These are phyloP conservation scores for Euphydryas editha DNA, from an alignment of 2,888 invertebrate species.

Conservation along the genomic window DNA sequence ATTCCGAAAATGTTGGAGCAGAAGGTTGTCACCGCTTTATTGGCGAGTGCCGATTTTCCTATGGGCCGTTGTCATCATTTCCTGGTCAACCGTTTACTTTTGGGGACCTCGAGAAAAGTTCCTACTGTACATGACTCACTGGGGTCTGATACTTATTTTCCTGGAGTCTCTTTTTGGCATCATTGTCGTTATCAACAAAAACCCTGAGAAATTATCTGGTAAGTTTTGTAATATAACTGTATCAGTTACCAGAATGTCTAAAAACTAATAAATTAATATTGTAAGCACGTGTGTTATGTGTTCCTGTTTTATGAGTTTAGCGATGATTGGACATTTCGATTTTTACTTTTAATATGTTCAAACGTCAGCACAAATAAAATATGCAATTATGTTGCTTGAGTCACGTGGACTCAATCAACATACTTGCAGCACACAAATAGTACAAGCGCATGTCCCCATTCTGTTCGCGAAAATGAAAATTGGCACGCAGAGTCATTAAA, in stretches of 20 bases:
- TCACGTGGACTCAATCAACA: slow-evolving; percentile 21
- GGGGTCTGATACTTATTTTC: slow-evolving; percentile 75
- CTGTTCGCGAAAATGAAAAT: slow-evolving; percentile 31
- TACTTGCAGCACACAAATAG: slow-evolving; percentile 36
- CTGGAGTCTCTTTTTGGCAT: slow-evolving; percentile 69
- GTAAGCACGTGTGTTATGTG: too few species aligned
- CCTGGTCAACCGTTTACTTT: slow-evolving; percentile 65
- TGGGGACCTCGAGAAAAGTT: slow-evolving; percentile 75
- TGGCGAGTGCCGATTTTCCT: slow-evolving; percentile 73
- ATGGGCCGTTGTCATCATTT: slow-evolving; percentile 60
- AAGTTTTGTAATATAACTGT: too few species aligned
- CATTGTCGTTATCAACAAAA: slow-evolving; percentile 58
- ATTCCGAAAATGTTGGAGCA: slow-evolving; percentile 62
- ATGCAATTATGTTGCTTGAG: too few species aligned
- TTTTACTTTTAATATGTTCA: neutral
- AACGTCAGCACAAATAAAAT: neutral
- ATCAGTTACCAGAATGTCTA: too few species aligned
- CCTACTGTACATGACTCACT: slow-evolving; percentile 82
- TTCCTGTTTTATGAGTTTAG: neutral
- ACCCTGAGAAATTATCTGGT: slow-evolving; percentile 57
- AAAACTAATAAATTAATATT: too few species aligned
- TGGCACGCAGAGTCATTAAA: slow-evolving; percentile 36
- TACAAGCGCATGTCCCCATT: slow-evolving; percentile 33
- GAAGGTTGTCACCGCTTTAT: slow-evolving; percentile 62
- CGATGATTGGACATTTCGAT: neutral